Evolutionary conservation across 2,797 vertebrate genomes (phyloP).

Genomic region (Pachyuromys duprasi): DNA sequence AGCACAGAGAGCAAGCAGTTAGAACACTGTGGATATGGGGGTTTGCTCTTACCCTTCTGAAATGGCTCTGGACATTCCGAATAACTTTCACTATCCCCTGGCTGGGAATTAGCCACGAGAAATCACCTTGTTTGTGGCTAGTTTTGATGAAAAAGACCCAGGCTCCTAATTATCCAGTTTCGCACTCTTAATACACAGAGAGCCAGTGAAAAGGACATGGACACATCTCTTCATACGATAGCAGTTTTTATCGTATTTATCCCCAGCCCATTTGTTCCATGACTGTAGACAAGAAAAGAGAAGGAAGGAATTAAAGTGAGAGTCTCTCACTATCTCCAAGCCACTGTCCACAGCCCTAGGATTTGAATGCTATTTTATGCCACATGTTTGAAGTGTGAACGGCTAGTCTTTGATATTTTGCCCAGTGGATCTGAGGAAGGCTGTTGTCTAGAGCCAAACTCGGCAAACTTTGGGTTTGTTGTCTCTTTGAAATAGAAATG

Average conservation of each 20-base stretch:
- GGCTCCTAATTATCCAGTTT: conserved; percentile 77
- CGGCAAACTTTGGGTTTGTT: conserved; percentile 87
- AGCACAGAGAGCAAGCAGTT: conserved; percentile 47
- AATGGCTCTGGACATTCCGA: conserved; percentile 69
- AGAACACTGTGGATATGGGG: conserved; percentile 47
- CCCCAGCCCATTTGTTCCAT: conserved; percentile 69
- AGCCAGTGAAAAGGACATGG: conserved; percentile 70
- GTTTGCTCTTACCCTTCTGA: conserved; percentile 67
- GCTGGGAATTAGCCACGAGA: conserved; percentile 54
- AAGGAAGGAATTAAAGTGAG: conserved; percentile 80
- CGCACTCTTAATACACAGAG: conserved; percentile 62
- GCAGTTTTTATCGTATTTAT: conserved; percentile 78
- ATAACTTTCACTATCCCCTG: conserved; percentile 60
- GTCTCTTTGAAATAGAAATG: conserved; percentile 84
- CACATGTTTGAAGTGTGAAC: conserved; percentile 83
- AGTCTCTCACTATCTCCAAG: conserved; percentile 80
- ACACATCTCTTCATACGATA: conserved; percentile 64
- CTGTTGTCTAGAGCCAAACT: conserved; percentile 83
- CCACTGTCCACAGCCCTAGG: conserved; percentile 79
- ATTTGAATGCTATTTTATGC: conserved; percentile 84
- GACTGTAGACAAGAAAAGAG: conserved; percentile 73
- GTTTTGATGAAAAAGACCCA: conserved; percentile 68
- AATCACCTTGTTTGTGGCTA: conserved; percentile 53
- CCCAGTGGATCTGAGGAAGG: conserved; percentile 83
- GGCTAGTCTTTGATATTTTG: conserved; percentile 87